Conservation (phyloP, 2,888 invertebrate species). For the Emesis furor region DNA sequence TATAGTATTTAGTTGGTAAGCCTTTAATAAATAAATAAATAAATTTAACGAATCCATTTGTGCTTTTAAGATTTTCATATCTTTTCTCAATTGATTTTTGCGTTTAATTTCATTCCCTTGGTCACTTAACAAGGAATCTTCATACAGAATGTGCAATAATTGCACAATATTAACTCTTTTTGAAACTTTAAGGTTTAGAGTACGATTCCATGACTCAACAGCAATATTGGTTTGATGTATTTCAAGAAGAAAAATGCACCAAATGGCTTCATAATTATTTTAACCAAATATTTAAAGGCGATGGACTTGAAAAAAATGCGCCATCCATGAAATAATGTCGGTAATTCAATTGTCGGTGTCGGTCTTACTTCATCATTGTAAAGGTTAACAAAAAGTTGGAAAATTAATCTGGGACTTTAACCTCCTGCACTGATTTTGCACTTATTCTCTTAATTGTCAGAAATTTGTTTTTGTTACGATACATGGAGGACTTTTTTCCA, state of each 20-base stretch:
- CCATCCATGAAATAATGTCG: no score
- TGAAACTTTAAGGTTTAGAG: background rate
- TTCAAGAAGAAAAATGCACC: background rate
- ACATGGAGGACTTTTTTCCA: background rate
- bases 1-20: no score
- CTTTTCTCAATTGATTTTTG: background rate
- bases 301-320: no score
- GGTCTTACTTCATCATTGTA: no score
- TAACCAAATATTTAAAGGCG: background rate
- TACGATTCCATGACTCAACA: background rate
- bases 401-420: background rate
- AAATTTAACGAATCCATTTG: background rate
- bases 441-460: background rate
- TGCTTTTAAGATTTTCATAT: background rate
- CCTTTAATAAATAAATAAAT: no score
- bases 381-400: no score
- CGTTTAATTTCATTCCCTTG: background rate
- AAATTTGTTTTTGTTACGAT: background rate
- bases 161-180: background rate
- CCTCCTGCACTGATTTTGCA: background rate
- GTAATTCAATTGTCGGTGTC: no score
- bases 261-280: background rate
- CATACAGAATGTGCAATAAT: background rate
- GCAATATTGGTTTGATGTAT: background rate
- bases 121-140: background rate